Evolutionary conservation across 23 tunicate species (phyloP), one percentile per base, ranked within the genome.

Genomic region (Ciona savignyi): DNA sequence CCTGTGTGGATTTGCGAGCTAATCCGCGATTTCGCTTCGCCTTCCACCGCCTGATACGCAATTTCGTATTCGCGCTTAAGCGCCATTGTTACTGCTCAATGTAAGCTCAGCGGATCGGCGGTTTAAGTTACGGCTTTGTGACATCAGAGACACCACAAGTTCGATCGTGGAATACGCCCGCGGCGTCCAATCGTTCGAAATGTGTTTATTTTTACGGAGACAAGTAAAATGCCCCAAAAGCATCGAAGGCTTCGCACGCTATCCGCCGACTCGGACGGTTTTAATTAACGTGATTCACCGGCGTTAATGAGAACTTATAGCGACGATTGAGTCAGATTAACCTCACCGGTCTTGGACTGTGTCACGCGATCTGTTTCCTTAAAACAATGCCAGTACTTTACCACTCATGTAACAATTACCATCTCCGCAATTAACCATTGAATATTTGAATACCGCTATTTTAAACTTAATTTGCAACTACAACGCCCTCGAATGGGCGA

Each of bases 131-230:
- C 56, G 15, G 56, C 56, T 42, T 42, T 42, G 15, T 42, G 56
- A 42, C 56, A 42, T 42, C 56, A 42, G 11, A 42, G 56, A 42
- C 56, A 42, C 56, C 56, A 42, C 56, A 42, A 42, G 56, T 42
- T 42, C 56, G 56, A 42, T 42, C 56, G 56, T 42, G 56, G 56
- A 42, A 42, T 42, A 42, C 56, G 56, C 56, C 56, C 56, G 56
- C 56, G 56, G 56, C 56, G 56, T 42, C 56, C 56, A 42, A 42
- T 9, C 15, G 56, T 15, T 42, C 56, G 56, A 42, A 42, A 42
- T 42, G 11, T 42, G 56, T 42, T 42, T 42, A 42, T 42, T 42
- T 42, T 42, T 42, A 42, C 56, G 15, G 15, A 42, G 56, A 42
- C 9, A 15, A 42, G 56, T 15, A 15, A 42, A 42, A 42, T 42